A percentile compares a stretch with the other conserved stretches of the same genome.
These are phyloP conservation scores for Xenopus borealis DNA, from an alignment of 2,113 vertebrate species.

Conservation along the genomic window DNA sequence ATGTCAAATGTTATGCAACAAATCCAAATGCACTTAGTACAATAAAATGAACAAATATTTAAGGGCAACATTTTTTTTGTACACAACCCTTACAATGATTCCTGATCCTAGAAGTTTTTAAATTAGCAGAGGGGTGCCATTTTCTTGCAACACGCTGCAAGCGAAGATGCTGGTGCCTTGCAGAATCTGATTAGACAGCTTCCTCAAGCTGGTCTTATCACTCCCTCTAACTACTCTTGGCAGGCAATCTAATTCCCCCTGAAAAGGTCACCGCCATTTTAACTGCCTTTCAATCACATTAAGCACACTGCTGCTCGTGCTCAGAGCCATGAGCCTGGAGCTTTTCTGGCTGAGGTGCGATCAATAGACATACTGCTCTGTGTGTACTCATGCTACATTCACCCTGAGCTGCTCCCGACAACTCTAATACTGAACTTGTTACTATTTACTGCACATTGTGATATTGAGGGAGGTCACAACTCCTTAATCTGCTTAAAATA, in stretches of 20 bases:
- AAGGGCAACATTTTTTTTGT: too few relatives aligned
- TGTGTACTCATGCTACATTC: constrained; percentile 33
- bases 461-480: background rate
- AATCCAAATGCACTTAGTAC: too few relatives aligned
- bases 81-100: too few relatives aligned
- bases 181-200: constrained; percentile 76
- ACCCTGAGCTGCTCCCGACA: constrained; percentile 12
- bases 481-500: too few relatives aligned
- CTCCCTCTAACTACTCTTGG: constrained; percentile 97
- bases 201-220: constrained; percentile 82
- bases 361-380: constrained; percentile 69
- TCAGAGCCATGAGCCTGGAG: constrained; percentile 64
- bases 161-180: constrained; percentile 63
- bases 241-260: constrained; percentile 99
- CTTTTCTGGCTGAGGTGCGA: constrained; percentile 67
- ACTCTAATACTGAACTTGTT: constrained; percentile 19
- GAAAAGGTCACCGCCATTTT: constrained; percentile 99
- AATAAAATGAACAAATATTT: too few relatives aligned
- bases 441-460: background rate
- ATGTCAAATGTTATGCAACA: too few relatives aligned
- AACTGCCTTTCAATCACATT: constrained; percentile 99
- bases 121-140: background rate
- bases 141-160: constrained; percentile 45
- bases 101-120: too few relatives aligned
- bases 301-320: constrained; percentile 76